Evolutionary conservation across 2,888 invertebrate genomes (phyloP).

Genomic region (Aricia artaxerxes): DNA sequence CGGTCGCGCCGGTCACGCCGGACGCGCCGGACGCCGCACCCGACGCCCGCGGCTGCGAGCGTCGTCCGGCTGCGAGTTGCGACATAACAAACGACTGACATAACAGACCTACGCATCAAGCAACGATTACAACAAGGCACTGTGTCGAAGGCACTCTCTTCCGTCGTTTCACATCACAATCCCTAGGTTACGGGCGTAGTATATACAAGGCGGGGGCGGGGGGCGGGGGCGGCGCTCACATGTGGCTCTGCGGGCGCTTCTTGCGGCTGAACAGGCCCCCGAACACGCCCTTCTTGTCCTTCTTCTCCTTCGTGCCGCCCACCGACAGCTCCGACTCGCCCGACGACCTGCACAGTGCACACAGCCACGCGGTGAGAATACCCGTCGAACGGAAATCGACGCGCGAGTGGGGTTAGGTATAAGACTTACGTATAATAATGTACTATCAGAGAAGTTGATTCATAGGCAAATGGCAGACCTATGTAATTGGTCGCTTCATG

Average conservation of each 20-base stretch:
- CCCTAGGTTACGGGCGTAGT: neutral
- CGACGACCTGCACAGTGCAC: conserved; percentile 59
- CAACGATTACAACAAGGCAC: conserved; percentile 27
- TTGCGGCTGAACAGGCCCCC: conserved; percentile 81
- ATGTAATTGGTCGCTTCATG: too few species aligned
- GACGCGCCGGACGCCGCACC: neutral
- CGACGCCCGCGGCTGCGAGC: neutral
- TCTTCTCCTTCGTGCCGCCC: conserved; percentile 73
- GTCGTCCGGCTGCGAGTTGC: too few species aligned
- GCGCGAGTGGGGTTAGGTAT: too few species aligned
- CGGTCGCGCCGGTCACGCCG: neutral
- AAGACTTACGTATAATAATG: too few species aligned
- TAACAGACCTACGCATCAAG: neutral
- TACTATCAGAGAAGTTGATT: too few species aligned
- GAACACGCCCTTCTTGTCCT: conserved; percentile 81
- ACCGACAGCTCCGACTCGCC: conserved; percentile 75
- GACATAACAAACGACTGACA: neutral
- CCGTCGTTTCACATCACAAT: neutral
- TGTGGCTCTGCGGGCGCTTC: conserved; percentile 79
- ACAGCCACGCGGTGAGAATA: too few species aligned
- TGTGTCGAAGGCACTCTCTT: conserved; percentile 7
- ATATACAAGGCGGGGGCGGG: conserved; percentile 20
- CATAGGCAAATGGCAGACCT: too few species aligned
- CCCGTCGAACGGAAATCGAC: too few species aligned
- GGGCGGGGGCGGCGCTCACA: conserved; percentile 51